These are phyloP conservation scores for Eulithis testata DNA, from an alignment of 2,888 invertebrate genomes.

Conservation along the genomic window DNA sequence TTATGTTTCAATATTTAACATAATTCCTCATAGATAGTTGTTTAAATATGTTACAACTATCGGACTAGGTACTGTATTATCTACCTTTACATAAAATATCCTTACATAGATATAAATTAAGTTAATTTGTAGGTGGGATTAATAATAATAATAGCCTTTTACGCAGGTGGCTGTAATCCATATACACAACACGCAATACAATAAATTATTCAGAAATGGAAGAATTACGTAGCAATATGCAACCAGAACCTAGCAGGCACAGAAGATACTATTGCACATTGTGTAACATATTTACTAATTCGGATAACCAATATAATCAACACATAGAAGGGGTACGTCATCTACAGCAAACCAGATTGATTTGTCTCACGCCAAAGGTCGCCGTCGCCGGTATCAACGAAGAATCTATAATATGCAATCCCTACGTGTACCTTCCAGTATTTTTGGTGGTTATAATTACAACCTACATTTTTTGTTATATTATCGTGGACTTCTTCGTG, in stretches of 20 bases:
- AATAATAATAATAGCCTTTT: neutral
- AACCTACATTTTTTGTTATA: constrained; percentile 66
- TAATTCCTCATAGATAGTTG: too few relatives aligned
- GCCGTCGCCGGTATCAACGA: constrained; percentile 44
- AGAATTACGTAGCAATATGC: constrained; percentile 34
- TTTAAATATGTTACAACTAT: too few relatives aligned
- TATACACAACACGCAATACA: neutral
- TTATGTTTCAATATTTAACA: too few relatives aligned
- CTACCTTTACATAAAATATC: neutral
- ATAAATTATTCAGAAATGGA: constrained; percentile 17
- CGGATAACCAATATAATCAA: constrained; percentile 72
- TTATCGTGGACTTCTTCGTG: constrained; percentile 51
- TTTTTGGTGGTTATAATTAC: constrained; percentile 64
- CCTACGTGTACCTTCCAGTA: constrained; percentile 59
- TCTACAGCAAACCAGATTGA: constrained; percentile 60
- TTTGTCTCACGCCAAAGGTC: constrained; percentile 49
- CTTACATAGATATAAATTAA: neutral
- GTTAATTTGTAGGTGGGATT: neutral
- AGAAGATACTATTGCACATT: constrained; percentile 65
- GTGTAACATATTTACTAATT: constrained; percentile 73
- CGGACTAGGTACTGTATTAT: neutral
- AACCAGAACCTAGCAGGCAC: constrained; percentile 49
- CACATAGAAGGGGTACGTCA: constrained; percentile 75
- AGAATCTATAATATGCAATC: constrained; percentile 53
- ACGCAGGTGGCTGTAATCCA: neutral